Evolutionary conservation across 2,113 vertebrate species (phyloP).

Genomic region (Pheucticus melanocephalus): DNA sequence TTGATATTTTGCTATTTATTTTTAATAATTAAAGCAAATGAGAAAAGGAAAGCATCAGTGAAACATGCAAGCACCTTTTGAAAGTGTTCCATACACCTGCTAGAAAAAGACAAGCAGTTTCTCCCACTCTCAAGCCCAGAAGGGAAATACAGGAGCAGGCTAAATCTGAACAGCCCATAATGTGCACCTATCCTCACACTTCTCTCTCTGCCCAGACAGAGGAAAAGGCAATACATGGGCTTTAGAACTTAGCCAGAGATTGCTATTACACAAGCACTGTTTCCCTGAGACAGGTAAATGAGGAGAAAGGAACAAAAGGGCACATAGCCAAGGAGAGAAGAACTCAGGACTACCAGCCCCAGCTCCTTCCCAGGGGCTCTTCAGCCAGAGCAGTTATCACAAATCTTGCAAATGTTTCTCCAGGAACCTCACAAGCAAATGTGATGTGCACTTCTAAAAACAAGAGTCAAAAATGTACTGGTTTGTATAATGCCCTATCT

Average conservation of each 20-base stretch:
- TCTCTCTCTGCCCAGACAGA: background rate
- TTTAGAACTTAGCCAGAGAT: background rate
- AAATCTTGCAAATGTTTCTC: background rate
- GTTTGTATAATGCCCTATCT: background rate
- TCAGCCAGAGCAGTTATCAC: background rate
- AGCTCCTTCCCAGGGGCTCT: background rate
- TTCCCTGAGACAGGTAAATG: background rate
- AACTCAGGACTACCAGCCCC: background rate
- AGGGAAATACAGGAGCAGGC: background rate
- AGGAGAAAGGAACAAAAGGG: background rate
- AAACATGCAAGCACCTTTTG: background rate
- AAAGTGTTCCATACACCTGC: background rate
- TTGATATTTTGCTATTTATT: background rate
- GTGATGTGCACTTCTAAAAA: background rate
- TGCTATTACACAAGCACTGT: background rate
- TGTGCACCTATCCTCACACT: background rate
- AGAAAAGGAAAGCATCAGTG: background rate
- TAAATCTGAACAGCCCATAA: background rate
- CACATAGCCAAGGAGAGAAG: background rate
- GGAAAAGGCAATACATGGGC: background rate
- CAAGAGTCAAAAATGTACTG: background rate
- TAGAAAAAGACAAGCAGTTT: background rate
- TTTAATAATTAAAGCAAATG: slow-evolving; percentile 14
- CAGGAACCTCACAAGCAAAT: background rate
- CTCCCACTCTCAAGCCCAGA: background rate